Evolutionary conservation across 2,888 invertebrate genomes (phyloP).

Genomic region (Thereva unica): DNA sequence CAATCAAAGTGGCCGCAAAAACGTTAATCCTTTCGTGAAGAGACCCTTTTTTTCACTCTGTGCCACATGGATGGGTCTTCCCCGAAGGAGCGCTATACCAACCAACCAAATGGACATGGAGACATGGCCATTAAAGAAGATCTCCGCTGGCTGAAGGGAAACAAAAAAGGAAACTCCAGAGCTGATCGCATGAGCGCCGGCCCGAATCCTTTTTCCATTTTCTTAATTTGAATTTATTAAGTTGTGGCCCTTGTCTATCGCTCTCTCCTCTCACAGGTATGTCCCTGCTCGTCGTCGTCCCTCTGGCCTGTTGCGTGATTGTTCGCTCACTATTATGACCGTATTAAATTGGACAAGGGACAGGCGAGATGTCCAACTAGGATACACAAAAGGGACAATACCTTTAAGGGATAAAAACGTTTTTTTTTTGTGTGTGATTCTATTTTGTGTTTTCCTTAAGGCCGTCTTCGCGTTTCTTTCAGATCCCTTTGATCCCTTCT

Average conservation of each 20-base stretch:
- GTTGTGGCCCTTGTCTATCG: not conserved
- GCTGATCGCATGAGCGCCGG: not conserved
- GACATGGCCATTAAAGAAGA: too few relatives aligned
- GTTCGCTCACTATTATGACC: conserved; percentile 45
- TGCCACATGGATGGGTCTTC: too few relatives aligned
- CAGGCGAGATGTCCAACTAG: conserved; percentile 57
- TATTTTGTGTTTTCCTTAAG: conserved; percentile 21
- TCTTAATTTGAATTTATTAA: conserved; percentile 24
- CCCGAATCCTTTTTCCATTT: not conserved
- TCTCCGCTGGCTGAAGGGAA: too few relatives aligned
- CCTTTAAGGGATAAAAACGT: conserved; percentile 3
- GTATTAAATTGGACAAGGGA: conserved; percentile 47
- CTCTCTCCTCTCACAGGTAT: not conserved
- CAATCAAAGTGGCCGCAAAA: too few relatives aligned
- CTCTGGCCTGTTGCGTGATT: conserved; percentile 12
- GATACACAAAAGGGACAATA: conserved; percentile 48
- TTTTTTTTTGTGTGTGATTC: conserved; percentile 2
- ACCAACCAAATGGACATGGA: conserved; percentile 1
- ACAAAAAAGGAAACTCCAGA: too few relatives aligned
- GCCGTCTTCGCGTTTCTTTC: conserved; percentile 8
- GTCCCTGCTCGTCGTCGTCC: not conserved
- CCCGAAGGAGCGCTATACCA: not conserved
- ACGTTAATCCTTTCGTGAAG: too few relatives aligned
- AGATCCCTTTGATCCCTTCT: conserved; percentile 5
- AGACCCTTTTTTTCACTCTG: too few relatives aligned